A percentile compares a stretch with the other conserved stretches of the same genome.
Conservation (phyloP, 2,888 invertebrate species). For the Biston stratarius region DNA sequence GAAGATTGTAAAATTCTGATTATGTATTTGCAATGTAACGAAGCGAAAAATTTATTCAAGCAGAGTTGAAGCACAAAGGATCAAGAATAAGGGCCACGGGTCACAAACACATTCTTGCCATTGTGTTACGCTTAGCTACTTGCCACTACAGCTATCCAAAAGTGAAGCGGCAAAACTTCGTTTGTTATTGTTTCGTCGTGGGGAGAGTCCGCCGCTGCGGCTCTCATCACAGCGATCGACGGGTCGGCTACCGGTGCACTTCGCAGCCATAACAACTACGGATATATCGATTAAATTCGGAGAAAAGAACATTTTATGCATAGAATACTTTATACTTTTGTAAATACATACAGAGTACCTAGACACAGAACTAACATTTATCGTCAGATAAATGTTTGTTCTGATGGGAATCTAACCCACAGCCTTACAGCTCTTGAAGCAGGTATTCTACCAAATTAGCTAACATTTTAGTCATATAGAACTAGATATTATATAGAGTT, state of each 20-base stretch:
- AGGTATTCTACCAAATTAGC: too few relatives aligned
- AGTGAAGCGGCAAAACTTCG: slow-evolving; percentile 2
- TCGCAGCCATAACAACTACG: neutral
- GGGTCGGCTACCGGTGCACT: slow-evolving; percentile 8
- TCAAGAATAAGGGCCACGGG: slow-evolving; percentile 14
- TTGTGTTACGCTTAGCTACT: slow-evolving; percentile 11
- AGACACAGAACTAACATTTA: too few relatives aligned
- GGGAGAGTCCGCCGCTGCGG: slow-evolving; percentile 2
- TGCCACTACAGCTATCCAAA: slow-evolving; percentile 11
- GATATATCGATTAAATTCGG: neutral
- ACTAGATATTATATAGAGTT: too few relatives aligned
- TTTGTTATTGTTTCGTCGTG: slow-evolving; percentile 21
- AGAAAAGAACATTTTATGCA: neutral
- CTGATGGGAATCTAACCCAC: too few relatives aligned
- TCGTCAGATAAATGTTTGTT: too few relatives aligned
- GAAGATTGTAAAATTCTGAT: neutral
- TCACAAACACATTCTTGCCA: slow-evolving; percentile 12
- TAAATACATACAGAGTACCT: too few relatives aligned
- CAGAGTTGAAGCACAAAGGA: slow-evolving; percentile 11
- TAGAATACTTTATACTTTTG: too few relatives aligned
- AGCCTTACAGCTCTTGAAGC: too few relatives aligned
- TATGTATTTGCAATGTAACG: neutral
- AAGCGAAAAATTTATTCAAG: neutral
- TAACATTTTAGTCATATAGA: too few relatives aligned
- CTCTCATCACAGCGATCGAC: slow-evolving; percentile 6